These are phyloP conservation scores for Mylabris phalerata DNA, from an alignment of 1,140 invertebrate genomes.

Conservation along the genomic window DNA sequence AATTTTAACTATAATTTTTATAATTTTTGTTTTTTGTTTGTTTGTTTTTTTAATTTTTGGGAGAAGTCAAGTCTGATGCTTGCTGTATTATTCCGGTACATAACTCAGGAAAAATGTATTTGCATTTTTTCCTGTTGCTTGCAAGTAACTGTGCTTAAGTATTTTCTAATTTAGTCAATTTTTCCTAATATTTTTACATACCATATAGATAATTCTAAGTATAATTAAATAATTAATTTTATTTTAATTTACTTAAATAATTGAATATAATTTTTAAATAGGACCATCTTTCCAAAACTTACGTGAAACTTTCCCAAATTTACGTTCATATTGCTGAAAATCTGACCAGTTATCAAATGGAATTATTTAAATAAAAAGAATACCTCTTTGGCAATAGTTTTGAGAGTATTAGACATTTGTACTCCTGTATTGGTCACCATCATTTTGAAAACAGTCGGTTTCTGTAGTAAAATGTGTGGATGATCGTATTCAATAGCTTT, in stretches of 20 bases:
- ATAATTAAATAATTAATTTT: no score
- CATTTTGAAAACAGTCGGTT: constrained; percentile 55
- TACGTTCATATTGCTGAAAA: no score
- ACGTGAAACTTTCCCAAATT: no score
- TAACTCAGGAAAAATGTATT: background rate
- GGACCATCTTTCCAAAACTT: no score
- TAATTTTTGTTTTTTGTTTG: background rate
- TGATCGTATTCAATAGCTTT: constrained; percentile 37
- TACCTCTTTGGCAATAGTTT: constrained; percentile 24
- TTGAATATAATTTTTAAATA: no score
- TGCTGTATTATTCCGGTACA: background rate
- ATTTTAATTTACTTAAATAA: no score
- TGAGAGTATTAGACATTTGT: constrained; percentile 16
- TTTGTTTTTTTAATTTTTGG: background rate
- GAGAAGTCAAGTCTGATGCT: background rate
- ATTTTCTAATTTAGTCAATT: no score
- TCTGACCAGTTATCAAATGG: no score
- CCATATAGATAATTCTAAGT: no score
- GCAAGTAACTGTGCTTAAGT: no score
- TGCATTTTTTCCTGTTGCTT: background rate
- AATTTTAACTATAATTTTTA: background rate
- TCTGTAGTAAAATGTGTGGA: constrained; percentile 35
- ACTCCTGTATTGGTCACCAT: constrained; percentile 54
- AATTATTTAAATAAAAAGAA: no score
- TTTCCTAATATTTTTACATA: no score